Percentiles rank a stretch among this genome's conserved stretches.
These are phyloP conservation scores for Tetragonula clypearis DNA, from an alignment of 1,140 invertebrate species.

Conservation along the genomic window DNA sequence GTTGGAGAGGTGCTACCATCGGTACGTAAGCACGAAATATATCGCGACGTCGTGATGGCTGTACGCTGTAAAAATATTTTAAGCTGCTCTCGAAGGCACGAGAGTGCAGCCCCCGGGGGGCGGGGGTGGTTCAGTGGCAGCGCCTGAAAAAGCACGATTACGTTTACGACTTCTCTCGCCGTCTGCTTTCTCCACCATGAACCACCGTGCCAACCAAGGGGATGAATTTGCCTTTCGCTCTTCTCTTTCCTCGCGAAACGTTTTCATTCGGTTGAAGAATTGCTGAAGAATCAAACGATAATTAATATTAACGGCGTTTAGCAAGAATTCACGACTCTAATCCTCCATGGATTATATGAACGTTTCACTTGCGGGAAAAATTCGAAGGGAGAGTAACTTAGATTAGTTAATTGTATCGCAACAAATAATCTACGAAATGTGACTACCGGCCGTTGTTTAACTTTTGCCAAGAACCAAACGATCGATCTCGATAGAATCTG, in stretches of 20 bases:
- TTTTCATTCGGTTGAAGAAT: not conserved
- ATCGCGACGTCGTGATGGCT: slow-evolving; percentile 42
- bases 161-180: slow-evolving; percentile 63
- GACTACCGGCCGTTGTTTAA: not conserved
- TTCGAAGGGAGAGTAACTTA: no score
- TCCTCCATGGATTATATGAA: not conserved
- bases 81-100: slow-evolving; percentile 58
- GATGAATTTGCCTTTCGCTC: not conserved
- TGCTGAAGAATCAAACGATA: no score
- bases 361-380: no score
- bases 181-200: slow-evolving; percentile 15
- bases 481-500: not conserved
- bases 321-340: no score
- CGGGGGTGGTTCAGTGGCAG: slow-evolving; percentile 54
- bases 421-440: not conserved
- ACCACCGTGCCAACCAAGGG: not conserved
- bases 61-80: slow-evolving; percentile 66
- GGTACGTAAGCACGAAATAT: slow-evolving; percentile 56
- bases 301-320: no score
- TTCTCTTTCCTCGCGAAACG: not conserved
- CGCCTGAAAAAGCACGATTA: slow-evolving; percentile 70
- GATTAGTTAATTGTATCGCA: not conserved
- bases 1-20: slow-evolving; percentile 8
- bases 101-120: not conserved
- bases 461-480: not conserved